These are phyloP conservation scores for Puffinus mauretanicus DNA, from an alignment of 2,113 vertebrate genomes.

Conservation along the genomic window DNA sequence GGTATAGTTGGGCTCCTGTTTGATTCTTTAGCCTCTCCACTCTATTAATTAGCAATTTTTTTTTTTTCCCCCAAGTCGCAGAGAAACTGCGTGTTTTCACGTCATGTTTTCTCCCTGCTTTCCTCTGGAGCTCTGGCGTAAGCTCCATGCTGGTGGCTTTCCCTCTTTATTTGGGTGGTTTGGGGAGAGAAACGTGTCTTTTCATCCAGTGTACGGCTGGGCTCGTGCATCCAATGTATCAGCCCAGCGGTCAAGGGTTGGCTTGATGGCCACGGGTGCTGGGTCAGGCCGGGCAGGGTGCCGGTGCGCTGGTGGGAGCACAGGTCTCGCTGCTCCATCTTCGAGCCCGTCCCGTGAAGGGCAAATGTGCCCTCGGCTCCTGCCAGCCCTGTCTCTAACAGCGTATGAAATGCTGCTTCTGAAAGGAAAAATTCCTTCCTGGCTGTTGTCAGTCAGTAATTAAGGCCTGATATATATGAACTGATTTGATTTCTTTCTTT, in stretches of 20 bases:
- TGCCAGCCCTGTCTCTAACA: background rate
- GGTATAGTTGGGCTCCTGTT: background rate
- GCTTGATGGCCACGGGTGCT: rapidly evolving
- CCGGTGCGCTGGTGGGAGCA: rapidly evolving
- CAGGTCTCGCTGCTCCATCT: background rate
- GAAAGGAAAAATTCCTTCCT: background rate
- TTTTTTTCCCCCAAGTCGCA: background rate
- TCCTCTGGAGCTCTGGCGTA: background rate
- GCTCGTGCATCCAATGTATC: rapidly evolving
- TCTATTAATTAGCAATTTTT: background rate
- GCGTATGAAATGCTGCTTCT: background rate
- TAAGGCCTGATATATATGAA: background rate
- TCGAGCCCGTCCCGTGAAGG: rapidly evolving
- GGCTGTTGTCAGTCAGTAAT: constrained; percentile 2
- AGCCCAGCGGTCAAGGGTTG: background rate
- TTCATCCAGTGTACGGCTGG: background rate
- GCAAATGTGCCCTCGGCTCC: background rate
- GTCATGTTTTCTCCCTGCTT: background rate
- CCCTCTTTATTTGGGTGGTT: background rate
- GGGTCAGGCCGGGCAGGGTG: background rate
- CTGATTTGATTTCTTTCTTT: background rate
- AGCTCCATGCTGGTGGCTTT: rapidly evolving
- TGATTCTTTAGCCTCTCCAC: background rate
- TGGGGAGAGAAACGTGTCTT: background rate
- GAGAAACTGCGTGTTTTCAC: background rate